Evolutionary conservation across 2,113 vertebrate species (phyloP).

Genomic region (Trematocara stigmaticum): DNA sequence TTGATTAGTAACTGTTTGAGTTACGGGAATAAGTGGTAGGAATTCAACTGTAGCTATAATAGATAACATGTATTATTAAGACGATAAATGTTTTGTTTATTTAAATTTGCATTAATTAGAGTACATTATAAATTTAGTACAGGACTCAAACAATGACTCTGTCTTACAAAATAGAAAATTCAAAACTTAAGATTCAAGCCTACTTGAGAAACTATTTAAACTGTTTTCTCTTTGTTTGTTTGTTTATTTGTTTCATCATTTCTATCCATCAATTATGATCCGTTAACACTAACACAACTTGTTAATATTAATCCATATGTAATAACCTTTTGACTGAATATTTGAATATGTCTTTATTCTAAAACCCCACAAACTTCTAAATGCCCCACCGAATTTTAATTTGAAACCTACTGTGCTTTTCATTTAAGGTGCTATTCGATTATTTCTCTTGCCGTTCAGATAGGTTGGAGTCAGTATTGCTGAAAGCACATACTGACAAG

Average conservation of each 20-base stretch:
- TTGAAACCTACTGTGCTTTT: not conserved
- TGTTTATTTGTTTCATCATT: not conserved
- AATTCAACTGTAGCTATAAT: not conserved
- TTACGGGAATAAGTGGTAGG: not conserved
- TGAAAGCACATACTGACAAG: not conserved
- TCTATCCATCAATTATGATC: not conserved
- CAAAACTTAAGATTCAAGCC: not conserved
- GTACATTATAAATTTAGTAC: not conserved
- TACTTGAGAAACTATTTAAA: not conserved
- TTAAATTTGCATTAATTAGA: not conserved
- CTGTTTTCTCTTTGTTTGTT: not conserved
- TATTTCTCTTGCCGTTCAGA: not conserved
- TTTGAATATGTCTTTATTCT: not conserved
- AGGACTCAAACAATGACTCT: not conserved
- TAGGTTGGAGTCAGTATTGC: not conserved
- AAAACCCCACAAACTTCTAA: not conserved
- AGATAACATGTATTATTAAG: not conserved
- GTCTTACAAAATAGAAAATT: not conserved
- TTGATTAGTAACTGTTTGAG: not conserved
- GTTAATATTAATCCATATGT: not conserved
- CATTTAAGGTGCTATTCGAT: not conserved
- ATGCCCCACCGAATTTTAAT: not conserved
- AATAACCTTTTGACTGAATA: not conserved
- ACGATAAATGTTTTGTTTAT: not conserved
- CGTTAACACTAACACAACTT: not conserved